Percentiles rank a stretch among this genome's conserved stretches.
Evolutionary conservation across 2,113 vertebrate species (phyloP).

Genomic region (Empidonax traillii): DNA sequence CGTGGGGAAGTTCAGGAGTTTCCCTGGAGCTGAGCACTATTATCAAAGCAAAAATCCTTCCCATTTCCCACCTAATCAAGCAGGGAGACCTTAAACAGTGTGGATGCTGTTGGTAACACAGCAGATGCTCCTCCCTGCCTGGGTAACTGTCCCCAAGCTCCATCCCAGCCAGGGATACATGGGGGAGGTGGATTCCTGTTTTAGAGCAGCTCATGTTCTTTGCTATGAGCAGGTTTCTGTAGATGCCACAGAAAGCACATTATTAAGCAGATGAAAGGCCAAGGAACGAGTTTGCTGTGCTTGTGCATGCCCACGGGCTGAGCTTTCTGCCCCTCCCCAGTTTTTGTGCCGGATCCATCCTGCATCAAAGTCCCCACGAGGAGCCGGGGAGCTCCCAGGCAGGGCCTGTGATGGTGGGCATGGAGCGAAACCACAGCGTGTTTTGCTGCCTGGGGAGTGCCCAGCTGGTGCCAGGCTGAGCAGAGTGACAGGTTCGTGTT

Average conservation of each 20-base stretch:
- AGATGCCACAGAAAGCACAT: not conserved
- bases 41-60: not conserved
- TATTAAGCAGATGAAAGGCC: constrained; percentile 65
- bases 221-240: not conserved
- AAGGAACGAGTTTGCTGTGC: not conserved
- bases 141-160: not conserved
- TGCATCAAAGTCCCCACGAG: not conserved
- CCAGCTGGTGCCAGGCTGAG: not conserved
- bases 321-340: constrained; percentile 17
- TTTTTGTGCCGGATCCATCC: not conserved
- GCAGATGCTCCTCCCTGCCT: not conserved
- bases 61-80: not conserved
- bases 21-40: not conserved
- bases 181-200: not conserved
- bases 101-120: not conserved
- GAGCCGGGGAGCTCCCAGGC: not conserved
- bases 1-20: not conserved
- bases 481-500: not conserved
- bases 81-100: not conserved
- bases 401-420: not conserved
- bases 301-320: constrained; percentile 41
- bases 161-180: fast-evolving
- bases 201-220: not conserved
- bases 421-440: not conserved
- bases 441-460: not conserved